Conservation (phyloP, 2,888 invertebrate genomes). For the Leptopilina drosophilae region DNA sequence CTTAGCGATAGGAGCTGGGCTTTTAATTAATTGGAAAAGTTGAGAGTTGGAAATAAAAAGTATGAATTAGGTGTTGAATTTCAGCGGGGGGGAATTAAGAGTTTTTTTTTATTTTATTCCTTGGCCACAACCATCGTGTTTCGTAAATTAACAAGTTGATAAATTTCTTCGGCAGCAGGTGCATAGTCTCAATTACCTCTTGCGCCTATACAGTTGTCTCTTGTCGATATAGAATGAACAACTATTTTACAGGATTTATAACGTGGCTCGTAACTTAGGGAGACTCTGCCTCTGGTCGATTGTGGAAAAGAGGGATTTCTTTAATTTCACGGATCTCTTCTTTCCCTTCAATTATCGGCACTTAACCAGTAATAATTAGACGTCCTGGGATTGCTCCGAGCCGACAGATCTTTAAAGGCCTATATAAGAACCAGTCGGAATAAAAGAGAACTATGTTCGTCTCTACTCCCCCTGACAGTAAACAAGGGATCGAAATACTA, state of each 20-base stretch:
- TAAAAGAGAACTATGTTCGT: constrained; percentile 37
- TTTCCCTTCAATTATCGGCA: constrained; percentile 72
- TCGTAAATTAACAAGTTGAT: background rate
- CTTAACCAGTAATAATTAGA: constrained; percentile 75
- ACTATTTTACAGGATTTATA: constrained; percentile 8
- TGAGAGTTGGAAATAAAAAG: background rate
- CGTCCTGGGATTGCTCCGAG: constrained; percentile 66
- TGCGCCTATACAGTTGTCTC: background rate
- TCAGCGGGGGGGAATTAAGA: too few species aligned
- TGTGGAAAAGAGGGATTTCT: constrained; percentile 64
- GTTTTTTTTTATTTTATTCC: background rate
- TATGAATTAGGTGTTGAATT: background rate
- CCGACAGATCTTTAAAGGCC: constrained; percentile 65
- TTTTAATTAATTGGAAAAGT: constrained; percentile 18
- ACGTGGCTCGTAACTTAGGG: background rate
- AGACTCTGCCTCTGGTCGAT: constrained; percentile 19
- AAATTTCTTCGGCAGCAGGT: background rate
- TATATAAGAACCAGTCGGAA: constrained; percentile 58
- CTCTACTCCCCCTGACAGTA: constrained; percentile 41
- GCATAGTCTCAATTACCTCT: background rate
- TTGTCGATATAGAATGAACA: background rate
- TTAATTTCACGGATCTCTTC: constrained; percentile 73
- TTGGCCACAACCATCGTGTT: background rate
- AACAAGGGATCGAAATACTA: constrained; percentile 46
- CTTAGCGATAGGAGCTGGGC: background rate